Evolutionary conservation across 1,140 invertebrate genomes (phyloP).

Genomic region (Pseudomyrmex sp.): DNA sequence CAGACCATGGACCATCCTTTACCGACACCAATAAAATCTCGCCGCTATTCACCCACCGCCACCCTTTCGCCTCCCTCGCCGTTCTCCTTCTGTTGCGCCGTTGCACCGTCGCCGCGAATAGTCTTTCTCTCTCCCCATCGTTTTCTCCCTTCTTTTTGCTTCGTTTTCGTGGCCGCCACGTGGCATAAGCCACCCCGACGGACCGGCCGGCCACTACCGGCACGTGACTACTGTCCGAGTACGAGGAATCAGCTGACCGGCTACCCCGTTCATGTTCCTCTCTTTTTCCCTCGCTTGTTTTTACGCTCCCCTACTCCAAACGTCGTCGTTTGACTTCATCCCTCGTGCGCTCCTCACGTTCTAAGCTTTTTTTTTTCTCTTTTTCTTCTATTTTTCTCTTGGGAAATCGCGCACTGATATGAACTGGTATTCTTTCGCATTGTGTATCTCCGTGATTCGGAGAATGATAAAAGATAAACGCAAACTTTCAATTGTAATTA

Average conservation of each 20-base stretch:
- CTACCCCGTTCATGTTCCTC: constrained; percentile 61
- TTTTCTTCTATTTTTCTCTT: constrained; percentile 45
- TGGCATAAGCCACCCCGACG: constrained; percentile 68
- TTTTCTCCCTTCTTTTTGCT: constrained; percentile 66
- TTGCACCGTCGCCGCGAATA: constrained; percentile 27
- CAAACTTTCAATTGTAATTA: constrained; percentile 18
- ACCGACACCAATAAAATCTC: constrained; percentile 76
- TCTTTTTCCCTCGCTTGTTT: constrained; percentile 54
- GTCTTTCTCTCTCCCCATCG: constrained; percentile 25
- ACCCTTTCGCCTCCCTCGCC: constrained; percentile 34
- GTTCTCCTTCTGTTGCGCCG: constrained; percentile 37
- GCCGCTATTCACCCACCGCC: constrained; percentile 68
- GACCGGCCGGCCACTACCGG: constrained; percentile 54
- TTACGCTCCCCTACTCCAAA: constrained; percentile 36
- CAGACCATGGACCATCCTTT: constrained; percentile 81
- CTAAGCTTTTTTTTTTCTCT: background rate
- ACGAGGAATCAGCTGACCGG: constrained; percentile 67
- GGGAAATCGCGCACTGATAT: constrained; percentile 40
- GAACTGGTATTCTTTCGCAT: background rate
- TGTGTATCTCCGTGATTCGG: constrained; percentile 30
- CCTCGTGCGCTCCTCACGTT: constrained; percentile 16
- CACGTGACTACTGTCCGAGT: constrained; percentile 69
- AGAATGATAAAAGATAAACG: constrained; percentile 21
- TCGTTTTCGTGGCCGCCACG: constrained; percentile 67
- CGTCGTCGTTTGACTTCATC: constrained; percentile 23